Evolutionary conservation across 2,888 invertebrate genomes (phyloP).

Genomic region (Leucania comma): DNA sequence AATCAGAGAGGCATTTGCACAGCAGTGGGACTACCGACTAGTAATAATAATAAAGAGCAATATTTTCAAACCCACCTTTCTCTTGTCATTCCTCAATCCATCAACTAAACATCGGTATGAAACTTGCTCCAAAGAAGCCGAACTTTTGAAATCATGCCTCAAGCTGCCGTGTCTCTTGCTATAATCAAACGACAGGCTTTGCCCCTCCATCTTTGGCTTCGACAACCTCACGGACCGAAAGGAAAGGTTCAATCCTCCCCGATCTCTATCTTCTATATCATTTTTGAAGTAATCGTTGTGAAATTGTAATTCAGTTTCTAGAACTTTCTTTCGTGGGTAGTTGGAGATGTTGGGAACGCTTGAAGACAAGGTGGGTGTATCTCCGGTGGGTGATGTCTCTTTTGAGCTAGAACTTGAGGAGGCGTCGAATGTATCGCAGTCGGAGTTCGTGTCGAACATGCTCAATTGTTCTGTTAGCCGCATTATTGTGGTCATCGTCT

Average conservation of each 20-base stretch:
- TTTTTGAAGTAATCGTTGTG: constrained; percentile 84
- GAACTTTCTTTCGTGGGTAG: constrained; percentile 66
- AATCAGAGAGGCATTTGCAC: too few relatives aligned
- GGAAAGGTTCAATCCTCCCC: constrained; percentile 75
- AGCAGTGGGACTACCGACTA: too few relatives aligned
- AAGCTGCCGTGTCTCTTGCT: constrained; percentile 76
- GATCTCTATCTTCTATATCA: constrained; percentile 73
- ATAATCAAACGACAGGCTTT: constrained; percentile 78
- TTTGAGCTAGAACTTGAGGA: constrained; percentile 90
- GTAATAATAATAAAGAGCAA: not conserved
- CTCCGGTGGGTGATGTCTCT: constrained; percentile 92
- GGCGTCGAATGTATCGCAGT: constrained; percentile 92
- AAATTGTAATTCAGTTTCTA: constrained; percentile 77
- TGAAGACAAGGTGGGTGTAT: constrained; percentile 78
- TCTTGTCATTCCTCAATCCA: constrained; percentile 74
- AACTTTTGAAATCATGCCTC: constrained; percentile 77
- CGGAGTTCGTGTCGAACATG: constrained; percentile 93
- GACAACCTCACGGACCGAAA: constrained; percentile 79
- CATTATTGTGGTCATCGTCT: constrained; percentile 93
- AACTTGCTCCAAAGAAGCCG: constrained; percentile 81
- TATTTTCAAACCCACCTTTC: constrained; percentile 72
- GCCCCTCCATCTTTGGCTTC: constrained; percentile 72
- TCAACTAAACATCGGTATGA: constrained; percentile 79
- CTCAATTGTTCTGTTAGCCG: constrained; percentile 95
- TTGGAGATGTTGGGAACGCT: constrained; percentile 80